Evolutionary conservation across 2,888 invertebrate genomes (phyloP).

Genomic region (Gasteruption jaculator): DNA sequence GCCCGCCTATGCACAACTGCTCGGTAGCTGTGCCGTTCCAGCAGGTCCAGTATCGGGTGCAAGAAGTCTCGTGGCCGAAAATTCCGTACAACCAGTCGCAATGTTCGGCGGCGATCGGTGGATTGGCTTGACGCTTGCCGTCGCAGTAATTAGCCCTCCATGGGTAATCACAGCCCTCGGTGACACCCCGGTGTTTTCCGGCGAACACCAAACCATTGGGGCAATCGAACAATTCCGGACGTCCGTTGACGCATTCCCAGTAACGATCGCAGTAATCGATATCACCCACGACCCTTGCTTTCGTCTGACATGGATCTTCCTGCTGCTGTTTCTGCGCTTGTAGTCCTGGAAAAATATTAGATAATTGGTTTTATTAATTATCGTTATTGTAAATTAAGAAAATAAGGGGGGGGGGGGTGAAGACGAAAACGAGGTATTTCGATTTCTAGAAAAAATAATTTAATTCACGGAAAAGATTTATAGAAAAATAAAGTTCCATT

Average conservation of each 20-base stretch:
- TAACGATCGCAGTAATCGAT: constrained; percentile 78
- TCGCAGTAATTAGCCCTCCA: constrained; percentile 88
- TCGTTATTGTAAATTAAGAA: not conserved
- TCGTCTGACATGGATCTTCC: constrained; percentile 81
- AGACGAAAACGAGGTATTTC: too few relatives aligned
- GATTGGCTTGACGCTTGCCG: constrained; percentile 73
- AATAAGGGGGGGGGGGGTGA: not conserved
- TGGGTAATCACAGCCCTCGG: constrained; percentile 86
- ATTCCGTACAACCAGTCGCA: constrained; percentile 92
- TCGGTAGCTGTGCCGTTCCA: constrained; percentile 93
- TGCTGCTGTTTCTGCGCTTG: constrained; percentile 48
- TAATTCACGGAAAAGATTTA: too few relatives aligned
- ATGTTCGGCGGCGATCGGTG: constrained; percentile 79
- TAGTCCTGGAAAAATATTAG: constrained; percentile 33
- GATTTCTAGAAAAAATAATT: too few relatives aligned
- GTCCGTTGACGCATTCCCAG: constrained; percentile 84
- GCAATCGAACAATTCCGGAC: constrained; percentile 81
- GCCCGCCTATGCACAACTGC: constrained; percentile 86
- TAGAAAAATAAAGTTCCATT: too few relatives aligned
- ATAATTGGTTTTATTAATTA: too few relatives aligned
- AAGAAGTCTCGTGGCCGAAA: constrained; percentile 90
- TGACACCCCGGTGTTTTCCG: constrained; percentile 81
- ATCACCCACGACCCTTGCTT: constrained; percentile 71
- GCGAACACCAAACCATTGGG: constrained; percentile 88
- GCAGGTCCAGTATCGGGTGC: constrained; percentile 91